A percentile compares a stretch with the other conserved stretches of the same genome.
Conservation (phyloP, 2,888 invertebrate species). For the Andrena camellia region DNA sequence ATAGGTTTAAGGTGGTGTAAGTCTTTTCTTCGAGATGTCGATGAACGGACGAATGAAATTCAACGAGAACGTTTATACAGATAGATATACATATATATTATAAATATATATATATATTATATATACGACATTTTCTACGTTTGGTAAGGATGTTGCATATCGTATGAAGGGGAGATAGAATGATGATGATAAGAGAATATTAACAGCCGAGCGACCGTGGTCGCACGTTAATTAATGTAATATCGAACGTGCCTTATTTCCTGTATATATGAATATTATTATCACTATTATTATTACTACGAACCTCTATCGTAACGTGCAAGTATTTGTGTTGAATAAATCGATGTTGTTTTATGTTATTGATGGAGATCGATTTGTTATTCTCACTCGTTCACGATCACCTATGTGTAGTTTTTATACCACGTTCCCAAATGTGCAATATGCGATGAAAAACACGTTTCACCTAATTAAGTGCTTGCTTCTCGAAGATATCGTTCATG, state of each 20-base stretch:
- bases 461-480: background rate
- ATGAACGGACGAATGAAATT: conserved; percentile 62
- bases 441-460: background rate
- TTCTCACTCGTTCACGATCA: conserved; percentile 1
- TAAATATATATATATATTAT: conserved; percentile 64
- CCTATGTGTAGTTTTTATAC: conserved; percentile 9
- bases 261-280: conserved; percentile 78
- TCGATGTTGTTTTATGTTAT: conserved; percentile 84
- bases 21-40: conserved; percentile 49
- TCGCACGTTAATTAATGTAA: conserved; percentile 81
- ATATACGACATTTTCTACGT: conserved; percentile 82
- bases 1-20: conserved; percentile 46
- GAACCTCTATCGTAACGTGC: conserved; percentile 81
- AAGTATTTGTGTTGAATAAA: conserved; percentile 84
- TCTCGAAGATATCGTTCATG: background rate
- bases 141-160: conserved; percentile 83
- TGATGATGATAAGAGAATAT: conserved; percentile 72
- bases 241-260: conserved; percentile 85
- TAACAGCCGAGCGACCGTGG: conserved; percentile 68
- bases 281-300: conserved; percentile 80
- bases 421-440: background rate
- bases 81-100: conserved; percentile 71
- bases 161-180: conserved; percentile 74
- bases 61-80: conserved; percentile 74
- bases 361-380: conserved; percentile 29